Evolutionary conservation across 1,140 invertebrate genomes (phyloP), one percentile per base, ranked within the genome.

Genomic region (Acromyrmex heyeri): DNA sequence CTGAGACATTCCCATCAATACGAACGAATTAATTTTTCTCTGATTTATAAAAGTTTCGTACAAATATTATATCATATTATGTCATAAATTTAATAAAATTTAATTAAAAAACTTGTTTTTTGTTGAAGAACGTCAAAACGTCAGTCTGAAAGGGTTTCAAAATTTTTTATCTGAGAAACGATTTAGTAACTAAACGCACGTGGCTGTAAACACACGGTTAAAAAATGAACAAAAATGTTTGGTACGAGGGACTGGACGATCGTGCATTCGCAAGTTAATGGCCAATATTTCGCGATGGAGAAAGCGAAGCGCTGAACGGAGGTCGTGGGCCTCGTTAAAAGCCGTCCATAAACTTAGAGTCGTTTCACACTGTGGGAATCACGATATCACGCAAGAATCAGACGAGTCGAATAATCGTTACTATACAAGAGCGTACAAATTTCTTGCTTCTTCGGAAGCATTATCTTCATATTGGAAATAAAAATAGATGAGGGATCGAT

Each of bases 281-380:
- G 53, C 65, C 27, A 59, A 82, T 79, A 73, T 82, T 82, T 82
- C 53, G 53, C 69, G 38, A 34, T 27, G 53, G 34, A 73, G 65
- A 82, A 48, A 83, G 67, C 81, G 64, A 85, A 85, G 34, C 78
- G 65, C 48, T 55, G 48, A 76, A 53, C 44, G n/a, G 30, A 59
- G 65, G 16, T 72, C 67, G 44, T 83, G 38, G 34, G 55, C 34
- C 34, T 83, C 55, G 24, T 62, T 61, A 30, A 62, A 75, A 55
- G 67, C 16, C 30, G 30, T 55, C 62, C 48, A 27, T 65, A 69
- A 81, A 57, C 27, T 72, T 81, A 55, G n/a, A 57, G 21, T 64
- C 18, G 59, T 64, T 62, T 78, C 50, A 57, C 21, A 44, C 53
- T 24, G 65, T 57, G 78, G 16, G 24, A 57, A 81, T 57, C 18